Evolutionary conservation across 1,140 invertebrate genomes (phyloP).

Genomic region (Brachionus calyciflorus): DNA sequence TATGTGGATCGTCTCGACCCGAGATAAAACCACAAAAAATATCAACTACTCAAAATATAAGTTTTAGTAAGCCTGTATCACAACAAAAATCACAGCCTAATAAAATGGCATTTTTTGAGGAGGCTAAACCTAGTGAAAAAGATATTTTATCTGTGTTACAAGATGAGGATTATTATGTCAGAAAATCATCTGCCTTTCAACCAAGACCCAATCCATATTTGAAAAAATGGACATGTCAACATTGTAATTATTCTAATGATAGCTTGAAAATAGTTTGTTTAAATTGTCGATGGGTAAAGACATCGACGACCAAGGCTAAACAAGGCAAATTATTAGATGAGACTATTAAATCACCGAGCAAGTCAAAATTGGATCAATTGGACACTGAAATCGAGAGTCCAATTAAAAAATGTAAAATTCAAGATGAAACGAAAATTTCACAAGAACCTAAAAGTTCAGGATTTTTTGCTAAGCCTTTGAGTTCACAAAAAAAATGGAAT

Average conservation of each 20-base stretch:
- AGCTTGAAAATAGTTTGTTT: slow-evolving; percentile 44
- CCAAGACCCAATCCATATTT: slow-evolving; percentile 17
- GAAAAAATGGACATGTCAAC: slow-evolving; percentile 44
- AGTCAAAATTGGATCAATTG: neutral
- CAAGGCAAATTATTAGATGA: neutral
- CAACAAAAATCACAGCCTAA: neutral
- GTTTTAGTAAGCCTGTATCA: neutral
- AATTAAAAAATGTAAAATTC: neutral
- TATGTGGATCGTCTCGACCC: slow-evolving; percentile 30
- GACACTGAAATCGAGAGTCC: neutral
- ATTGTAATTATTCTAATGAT: slow-evolving; percentile 42
- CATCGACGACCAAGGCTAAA: neutral
- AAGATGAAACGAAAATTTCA: neutral
- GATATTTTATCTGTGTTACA: neutral
- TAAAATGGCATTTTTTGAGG: no score
- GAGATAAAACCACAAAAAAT: neutral
- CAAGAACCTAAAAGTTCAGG: neutral
- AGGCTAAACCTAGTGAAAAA: no score
- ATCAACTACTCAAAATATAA: neutral
- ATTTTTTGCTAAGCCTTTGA: neutral
- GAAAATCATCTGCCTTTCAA: neutral
- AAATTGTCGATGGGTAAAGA: slow-evolving; percentile 43
- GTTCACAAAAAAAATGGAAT: neutral
- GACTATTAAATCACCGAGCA: neutral
- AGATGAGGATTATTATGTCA: neutral